phyloP scores from a whole-genome alignment of 2,113 vertebrate genomes.

The Eurypyga helias region DNA sequence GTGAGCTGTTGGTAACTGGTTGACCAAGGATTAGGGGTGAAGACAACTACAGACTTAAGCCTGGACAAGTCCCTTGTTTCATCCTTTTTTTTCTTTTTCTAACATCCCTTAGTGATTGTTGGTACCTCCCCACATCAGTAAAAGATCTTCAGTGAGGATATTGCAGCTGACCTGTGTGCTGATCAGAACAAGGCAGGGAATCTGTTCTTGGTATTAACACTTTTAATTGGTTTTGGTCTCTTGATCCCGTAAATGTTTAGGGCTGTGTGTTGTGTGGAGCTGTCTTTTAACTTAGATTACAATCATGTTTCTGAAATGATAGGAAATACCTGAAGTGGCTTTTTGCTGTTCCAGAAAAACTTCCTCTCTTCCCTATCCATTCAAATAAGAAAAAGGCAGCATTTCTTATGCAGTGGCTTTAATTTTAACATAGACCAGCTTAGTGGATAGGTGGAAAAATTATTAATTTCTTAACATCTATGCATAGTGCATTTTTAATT shows the following conservation, averaged over 20 bases:
- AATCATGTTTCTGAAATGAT: not conserved
- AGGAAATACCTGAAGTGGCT: not conserved
- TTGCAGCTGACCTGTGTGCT: not conserved
- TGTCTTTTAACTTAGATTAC: not conserved
- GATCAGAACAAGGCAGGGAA: not conserved
- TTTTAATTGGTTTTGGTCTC: not conserved
- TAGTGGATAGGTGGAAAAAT: not conserved
- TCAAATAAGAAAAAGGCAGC: not conserved
- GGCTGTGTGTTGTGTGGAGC: not conserved
- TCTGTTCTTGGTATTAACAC: not conserved
- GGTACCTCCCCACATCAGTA: not conserved
- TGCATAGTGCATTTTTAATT: not conserved
- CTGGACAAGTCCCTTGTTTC: not conserved
- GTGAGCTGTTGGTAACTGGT: not conserved
- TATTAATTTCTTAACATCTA: not conserved
- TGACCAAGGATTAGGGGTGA: not conserved
- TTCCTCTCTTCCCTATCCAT: not conserved
- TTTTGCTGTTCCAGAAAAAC: not conserved
- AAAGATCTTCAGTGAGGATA: not conserved
- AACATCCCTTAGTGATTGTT: not conserved
- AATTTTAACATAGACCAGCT: not conserved
- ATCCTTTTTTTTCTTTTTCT: not conserved
- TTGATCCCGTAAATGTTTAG: not conserved
- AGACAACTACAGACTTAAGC: not conserved
- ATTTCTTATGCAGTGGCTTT: not conserved